Base-by-base conservation (phyloP, 2,113 vertebrate genomes). In the Ochotona princeps region DNA sequence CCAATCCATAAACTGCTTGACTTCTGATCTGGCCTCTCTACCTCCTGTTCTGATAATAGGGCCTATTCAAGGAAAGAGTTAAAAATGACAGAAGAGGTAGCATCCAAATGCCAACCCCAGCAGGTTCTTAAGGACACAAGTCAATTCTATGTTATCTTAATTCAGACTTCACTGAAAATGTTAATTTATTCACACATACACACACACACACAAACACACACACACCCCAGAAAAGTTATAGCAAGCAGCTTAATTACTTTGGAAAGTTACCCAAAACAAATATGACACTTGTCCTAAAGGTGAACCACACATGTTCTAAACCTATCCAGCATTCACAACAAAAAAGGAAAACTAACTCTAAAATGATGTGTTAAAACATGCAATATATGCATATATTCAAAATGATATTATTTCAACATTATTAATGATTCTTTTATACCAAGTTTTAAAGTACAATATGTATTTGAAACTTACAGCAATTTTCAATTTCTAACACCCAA, bases 11-110 rank as follows among this genome's bases (percentile, higher is more conserved):
- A 69, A 80, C 25, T 81, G 60, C 9, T 18, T 49, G 61, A 66
- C 73, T 60, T 90, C 86, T 72, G 83, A 84, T 25, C 87, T 28
- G 93, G 60, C 30, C 28, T 44, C 47, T n/a, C n/a, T 38, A 51
- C 17, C 15, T 47, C 54, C 54, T 78, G 51, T 28, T 67, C 54
- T 66, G 30, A 85, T 4, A 13, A 18, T 30, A 30, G 23, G 44
- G 30, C 51, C 15, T 38, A 32, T 12, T 5, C 61, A 63, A 78
- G 69, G 28, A 32, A 76, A 83, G 30, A 63, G 30, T 44, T 0
- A 84, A 3, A 91, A 78, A 83, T 54, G 44, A 84, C 17, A 63
- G 32, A 81, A 23, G 67, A 14, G 84, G 44, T 51, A 80, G 70
- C 57, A 90, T 51, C 49, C 44, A 89, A 79, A 83, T 1, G 70